A percentile compares a stretch with the other conserved stretches of the same genome.
These are phyloP conservation scores for Lucilia sericata DNA, from an alignment of 1,140 invertebrate species.

Conservation along the genomic window DNA sequence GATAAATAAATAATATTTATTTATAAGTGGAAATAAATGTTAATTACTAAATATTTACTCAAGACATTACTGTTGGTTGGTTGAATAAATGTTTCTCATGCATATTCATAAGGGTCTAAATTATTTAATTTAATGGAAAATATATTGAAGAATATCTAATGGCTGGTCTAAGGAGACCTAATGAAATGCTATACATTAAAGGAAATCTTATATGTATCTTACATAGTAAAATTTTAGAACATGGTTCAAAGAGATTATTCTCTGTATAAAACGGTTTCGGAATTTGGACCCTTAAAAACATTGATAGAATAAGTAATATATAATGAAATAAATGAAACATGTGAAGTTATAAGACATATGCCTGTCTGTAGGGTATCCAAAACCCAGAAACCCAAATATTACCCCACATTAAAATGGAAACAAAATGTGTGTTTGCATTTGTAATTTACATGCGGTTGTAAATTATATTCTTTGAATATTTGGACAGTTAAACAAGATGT, in stretches of 20 bases:
- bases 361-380: not conserved
- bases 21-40: slow-evolving; percentile 11
- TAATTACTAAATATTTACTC: slow-evolving; percentile 23
- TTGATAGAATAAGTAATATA: not conserved
- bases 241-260: too few relatives aligned
- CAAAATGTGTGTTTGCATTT: not conserved
- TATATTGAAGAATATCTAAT: not conserved
- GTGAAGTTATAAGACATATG: not conserved
- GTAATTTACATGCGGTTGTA: slow-evolving; percentile 34
- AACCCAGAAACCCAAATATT: not conserved
- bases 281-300: too few relatives aligned
- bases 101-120: slow-evolving; percentile 7
- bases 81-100: not conserved
- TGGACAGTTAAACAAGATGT: slow-evolving; percentile 15
- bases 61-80: not conserved
- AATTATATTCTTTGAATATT: slow-evolving; percentile 31
- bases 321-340: not conserved
- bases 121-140: not conserved
- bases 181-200: not conserved
- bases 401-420: slow-evolving; percentile 11
- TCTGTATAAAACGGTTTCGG: too few relatives aligned
- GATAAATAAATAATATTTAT: not conserved
- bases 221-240: too few relatives aligned
- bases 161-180: not conserved
- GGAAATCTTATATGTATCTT: not conserved